Evolutionary conservation across 1,140 invertebrate genomes (phyloP).

Genomic region (Papilio aristodemus): DNA sequence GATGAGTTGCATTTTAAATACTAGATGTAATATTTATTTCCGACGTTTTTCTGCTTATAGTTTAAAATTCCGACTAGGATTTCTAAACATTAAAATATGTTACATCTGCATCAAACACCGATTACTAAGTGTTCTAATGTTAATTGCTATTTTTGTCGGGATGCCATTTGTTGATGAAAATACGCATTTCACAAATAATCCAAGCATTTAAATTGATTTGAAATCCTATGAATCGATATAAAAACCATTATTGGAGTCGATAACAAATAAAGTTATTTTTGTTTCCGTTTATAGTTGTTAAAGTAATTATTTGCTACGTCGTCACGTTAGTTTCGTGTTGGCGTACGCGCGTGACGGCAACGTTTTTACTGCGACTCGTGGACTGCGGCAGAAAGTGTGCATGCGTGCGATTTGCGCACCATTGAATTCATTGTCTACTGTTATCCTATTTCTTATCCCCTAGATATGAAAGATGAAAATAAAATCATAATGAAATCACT

Average conservation of each 20-base stretch:
- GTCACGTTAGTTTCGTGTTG: slow-evolving; percentile 32
- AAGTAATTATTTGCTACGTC: slow-evolving; percentile 32
- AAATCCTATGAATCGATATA: background rate
- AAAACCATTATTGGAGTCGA: background rate
- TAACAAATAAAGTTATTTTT: slow-evolving; percentile 16
- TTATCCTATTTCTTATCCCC: background rate
- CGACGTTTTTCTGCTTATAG: background rate
- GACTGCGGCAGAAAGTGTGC: slow-evolving; percentile 69
- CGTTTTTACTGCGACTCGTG: slow-evolving; percentile 61
- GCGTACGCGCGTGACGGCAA: slow-evolving; percentile 51
- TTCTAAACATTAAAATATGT: background rate
- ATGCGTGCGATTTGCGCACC: slow-evolving; percentile 60
- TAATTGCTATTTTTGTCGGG: background rate
- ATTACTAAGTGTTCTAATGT: background rate
- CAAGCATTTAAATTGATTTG: background rate
- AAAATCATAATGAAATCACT: too few species aligned
- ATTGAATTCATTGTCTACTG: background rate
- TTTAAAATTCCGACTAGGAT: background rate
- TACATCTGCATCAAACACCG: background rate
- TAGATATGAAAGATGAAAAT: background rate
- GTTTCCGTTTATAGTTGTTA: slow-evolving; percentile 25
- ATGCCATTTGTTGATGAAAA: background rate
- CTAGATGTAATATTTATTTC: background rate
- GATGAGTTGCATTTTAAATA: background rate
- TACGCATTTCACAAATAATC: background rate